Percentiles rank a stretch among this genome's conserved stretches.
phyloP scores from a whole-genome alignment of 2,113 vertebrate species.

The Trogon surrucura region DNA sequence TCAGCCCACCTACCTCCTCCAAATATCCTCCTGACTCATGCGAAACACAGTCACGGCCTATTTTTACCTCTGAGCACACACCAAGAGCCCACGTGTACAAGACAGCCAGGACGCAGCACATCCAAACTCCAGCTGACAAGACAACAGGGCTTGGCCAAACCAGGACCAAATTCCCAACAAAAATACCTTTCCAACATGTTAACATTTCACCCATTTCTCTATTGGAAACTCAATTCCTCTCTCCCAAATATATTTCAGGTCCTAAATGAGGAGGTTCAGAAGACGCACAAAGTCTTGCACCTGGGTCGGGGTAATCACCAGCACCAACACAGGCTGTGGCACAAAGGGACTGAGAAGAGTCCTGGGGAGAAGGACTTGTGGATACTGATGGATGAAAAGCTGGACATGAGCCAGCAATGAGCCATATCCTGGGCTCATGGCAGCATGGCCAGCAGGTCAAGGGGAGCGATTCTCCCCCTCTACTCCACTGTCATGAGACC shows the following conservation, averaged over 20 bases:
- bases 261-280: background rate
- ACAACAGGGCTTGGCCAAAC: background rate
- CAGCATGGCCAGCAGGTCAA: fast-evolving
- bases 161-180: background rate
- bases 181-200: background rate
- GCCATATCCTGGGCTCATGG: fast-evolving
- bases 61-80: slow-evolving; percentile 31
- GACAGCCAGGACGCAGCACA: background rate
- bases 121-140: background rate
- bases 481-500: fast-evolving
- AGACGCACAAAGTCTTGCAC: background rate
- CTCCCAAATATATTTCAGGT: background rate
- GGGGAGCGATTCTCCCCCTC: background rate
- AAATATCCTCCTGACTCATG: slow-evolving; percentile 55
- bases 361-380: background rate
- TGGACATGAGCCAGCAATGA: fast-evolving
- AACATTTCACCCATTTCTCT: background rate
- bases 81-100: background rate
- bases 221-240: background rate
- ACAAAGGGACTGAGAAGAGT: background rate
- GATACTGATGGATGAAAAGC: background rate
- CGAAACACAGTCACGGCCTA: background rate
- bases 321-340: background rate
- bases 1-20: slow-evolving; percentile 49
- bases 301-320: background rate